Evolutionary conservation across 2,797 vertebrate genomes (phyloP), one percentile per base, ranked within the genome.

Genomic region (Taenioides sp.): DNA sequence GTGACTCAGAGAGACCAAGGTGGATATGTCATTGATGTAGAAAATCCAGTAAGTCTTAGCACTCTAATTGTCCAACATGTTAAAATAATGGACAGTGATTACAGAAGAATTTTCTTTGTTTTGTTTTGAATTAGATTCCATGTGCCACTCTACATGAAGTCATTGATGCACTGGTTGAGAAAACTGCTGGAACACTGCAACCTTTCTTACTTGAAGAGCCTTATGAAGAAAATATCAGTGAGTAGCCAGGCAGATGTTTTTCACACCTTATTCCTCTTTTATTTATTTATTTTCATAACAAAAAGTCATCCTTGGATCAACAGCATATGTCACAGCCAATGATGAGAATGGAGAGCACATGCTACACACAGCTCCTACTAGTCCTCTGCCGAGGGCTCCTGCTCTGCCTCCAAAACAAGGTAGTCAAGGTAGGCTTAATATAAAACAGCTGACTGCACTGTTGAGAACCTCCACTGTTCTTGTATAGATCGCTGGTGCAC

Each of bases 181-280:
- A 92, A 70, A 95, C 94, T 2, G 94, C 92, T 0, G 93, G 93
- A 18, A 90, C 91, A 2, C 91, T 96, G 22, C 91, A 92, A 70
- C 96, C 95, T 7, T 95, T 96, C 69, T 83, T 94, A 3, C 84
- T 95, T 64, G 93, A 93, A 16, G 93, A 94, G 68, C 94, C 95
- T 34, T 96, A 96, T 1, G 94, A 96, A 79, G 93, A 94, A 75
- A 95, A 92, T 61, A 93, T 97, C 79, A 95, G 96, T 96, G 82
- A 84, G 95, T 73, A 5, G 65, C 9, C 4, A 22, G 7, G 25
- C n/a, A 34, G 43, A 72, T 61, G 28, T 31, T 18, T 55, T 14
- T 43, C 7, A 20, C 23, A 52, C 0, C 17, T 25, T 5, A 10
- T 22, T 22, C 12, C n/a, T 61, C 34, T 34, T 31, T 31, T 31